A percentile compares a stretch with the other conserved stretches of the same genome.
Evolutionary conservation across 30 jellyfish, hydroid and myxozoan genomes (phyloP).

Genomic region (Aurelia coerulea): DNA sequence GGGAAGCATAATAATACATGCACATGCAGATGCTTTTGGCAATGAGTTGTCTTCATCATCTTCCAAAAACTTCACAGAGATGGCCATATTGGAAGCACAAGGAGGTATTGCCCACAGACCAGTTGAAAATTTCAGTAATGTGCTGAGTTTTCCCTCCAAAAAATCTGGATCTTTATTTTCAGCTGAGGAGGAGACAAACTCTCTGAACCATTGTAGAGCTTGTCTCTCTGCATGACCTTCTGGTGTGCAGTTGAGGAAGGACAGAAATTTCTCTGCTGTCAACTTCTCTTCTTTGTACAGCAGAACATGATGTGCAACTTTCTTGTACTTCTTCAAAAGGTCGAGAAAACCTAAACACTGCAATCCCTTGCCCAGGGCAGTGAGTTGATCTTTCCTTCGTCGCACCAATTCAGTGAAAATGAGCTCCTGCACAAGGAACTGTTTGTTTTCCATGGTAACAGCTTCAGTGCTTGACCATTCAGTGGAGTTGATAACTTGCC

Average conservation of each 20-base stretch:
- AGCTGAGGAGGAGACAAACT: neutral
- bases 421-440: constrained; percentile 10
- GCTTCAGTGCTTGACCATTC: constrained; percentile 14
- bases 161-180: neutral
- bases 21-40: constrained; percentile 10
- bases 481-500: constrained; percentile 26
- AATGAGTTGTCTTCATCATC: constrained; percentile 6
- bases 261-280: constrained; percentile 5
- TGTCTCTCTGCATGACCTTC: constrained; percentile 3
- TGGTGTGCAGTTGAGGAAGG: neutral
- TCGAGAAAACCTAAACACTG: constrained; percentile 1
- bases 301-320: too few relatives aligned
- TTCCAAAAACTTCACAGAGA: constrained; percentile 1
- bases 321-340: too few relatives aligned
- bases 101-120: constrained; percentile 15
- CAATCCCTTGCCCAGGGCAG: neutral
- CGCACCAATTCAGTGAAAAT: constrained; percentile 1
- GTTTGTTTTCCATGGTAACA: neutral
- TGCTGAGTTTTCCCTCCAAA: constrained; percentile 17
- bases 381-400: constrained; percentile 18
- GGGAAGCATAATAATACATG: constrained; percentile 12
- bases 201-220: constrained; percentile 11
- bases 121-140: constrained; percentile 11
- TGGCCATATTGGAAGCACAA: neutral
- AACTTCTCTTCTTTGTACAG: constrained; percentile 7